These are phyloP conservation scores for Scaptodrosophila latifasciaeformis DNA, from an alignment of 2,888 invertebrate species.

Conservation along the genomic window DNA sequence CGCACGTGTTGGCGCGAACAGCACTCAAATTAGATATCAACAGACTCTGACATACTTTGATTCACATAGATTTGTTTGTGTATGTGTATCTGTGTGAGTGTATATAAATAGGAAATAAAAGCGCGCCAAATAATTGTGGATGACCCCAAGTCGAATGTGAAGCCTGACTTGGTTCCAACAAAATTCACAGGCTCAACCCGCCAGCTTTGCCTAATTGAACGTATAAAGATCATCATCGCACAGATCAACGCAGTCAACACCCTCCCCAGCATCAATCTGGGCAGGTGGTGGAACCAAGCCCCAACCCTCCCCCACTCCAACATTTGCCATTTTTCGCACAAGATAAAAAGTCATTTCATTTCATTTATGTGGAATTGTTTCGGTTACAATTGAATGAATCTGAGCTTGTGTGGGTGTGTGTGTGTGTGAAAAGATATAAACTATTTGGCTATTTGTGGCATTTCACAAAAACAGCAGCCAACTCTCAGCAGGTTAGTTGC, in stretches of 20 bases:
- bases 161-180: background rate
- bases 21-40: background rate
- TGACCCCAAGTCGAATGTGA: background rate
- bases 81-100: too few species aligned
- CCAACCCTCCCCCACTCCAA: background rate
- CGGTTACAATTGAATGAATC: too few species aligned
- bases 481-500: constrained; percentile 10
- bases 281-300: too few species aligned
- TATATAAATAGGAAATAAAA: background rate
- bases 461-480: background rate
- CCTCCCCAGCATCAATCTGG: too few species aligned
- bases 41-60: too few species aligned
- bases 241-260: too few species aligned
- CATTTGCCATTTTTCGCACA: constrained; percentile 1
- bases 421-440: background rate
- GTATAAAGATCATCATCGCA: background rate
- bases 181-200: background rate
- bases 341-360: constrained; percentile 6
- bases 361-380: too few species aligned
- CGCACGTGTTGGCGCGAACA: constrained; percentile 30
- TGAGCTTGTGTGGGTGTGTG: background rate
- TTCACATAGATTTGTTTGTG: too few species aligned
- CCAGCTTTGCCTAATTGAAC: background rate
- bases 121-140: background rate
- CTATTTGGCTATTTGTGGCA: constrained; percentile 5